Evolutionary conservation across 2,888 invertebrate genomes (phyloP).

Genomic region (Limnephilus marmoratus): DNA sequence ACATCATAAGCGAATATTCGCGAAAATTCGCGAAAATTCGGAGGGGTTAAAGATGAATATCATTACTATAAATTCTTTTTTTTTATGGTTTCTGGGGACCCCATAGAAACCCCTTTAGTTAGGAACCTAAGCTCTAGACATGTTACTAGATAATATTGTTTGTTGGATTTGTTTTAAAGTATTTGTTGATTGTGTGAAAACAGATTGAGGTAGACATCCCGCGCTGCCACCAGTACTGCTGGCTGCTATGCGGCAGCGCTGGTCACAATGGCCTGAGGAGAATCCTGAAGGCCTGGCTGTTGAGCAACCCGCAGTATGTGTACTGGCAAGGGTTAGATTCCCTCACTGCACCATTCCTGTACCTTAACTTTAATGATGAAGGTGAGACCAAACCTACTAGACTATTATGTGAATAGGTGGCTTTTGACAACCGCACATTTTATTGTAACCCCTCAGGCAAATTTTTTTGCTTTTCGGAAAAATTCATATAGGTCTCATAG

Average conservation of each 20-base stretch:
- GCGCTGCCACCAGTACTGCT: conserved; percentile 99
- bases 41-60: too few relatives aligned
- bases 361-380: conserved; percentile 97
- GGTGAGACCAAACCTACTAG: conserved; percentile 76
- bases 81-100: too few relatives aligned
- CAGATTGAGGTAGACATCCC: conserved; percentile 99
- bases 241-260: conserved; percentile 93
- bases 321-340: conserved; percentile 99
- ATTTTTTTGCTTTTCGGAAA: too few relatives aligned
- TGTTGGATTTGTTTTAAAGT: not conserved
- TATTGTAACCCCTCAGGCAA: not conserved
- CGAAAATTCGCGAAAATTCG: too few relatives aligned
- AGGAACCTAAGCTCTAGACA: not conserved
- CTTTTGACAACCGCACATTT: not conserved
- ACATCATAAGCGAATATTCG: too few relatives aligned
- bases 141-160: not conserved
- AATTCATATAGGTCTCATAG: too few relatives aligned
- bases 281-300: conserved; percentile 97
- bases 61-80: too few relatives aligned
- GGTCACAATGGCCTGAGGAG: conserved; percentile 95
- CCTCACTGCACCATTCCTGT: conserved; percentile 97
- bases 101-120: too few relatives aligned
- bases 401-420: not conserved
- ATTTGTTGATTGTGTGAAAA: conserved; percentile 48
- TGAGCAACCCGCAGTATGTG: conserved; percentile 95